A percentile compares a stretch with the other conserved stretches of the same genome.
Evolutionary conservation across 1,140 invertebrate genomes (phyloP).

Genomic region (Himalopsyche phryganea): DNA sequence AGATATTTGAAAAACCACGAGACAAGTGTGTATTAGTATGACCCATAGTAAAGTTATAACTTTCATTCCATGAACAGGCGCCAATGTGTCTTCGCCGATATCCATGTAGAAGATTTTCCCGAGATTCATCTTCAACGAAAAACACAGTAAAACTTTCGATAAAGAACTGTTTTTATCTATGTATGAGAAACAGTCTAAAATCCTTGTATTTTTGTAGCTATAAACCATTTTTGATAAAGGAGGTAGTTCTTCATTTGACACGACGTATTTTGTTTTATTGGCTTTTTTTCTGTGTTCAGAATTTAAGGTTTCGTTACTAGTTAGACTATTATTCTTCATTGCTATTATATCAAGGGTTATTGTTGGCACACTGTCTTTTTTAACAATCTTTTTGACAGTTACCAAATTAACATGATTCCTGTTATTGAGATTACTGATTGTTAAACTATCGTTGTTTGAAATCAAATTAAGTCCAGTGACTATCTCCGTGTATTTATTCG

Average conservation of each 20-base stretch:
- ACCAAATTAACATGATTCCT: constrained; percentile 21
- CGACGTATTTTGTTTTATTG: constrained; percentile 21
- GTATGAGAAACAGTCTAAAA: constrained; percentile 5
- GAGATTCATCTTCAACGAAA: constrained; percentile 34
- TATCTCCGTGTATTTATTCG: constrained; percentile 27
- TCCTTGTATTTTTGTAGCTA: constrained; percentile 3
- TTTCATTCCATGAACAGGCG: constrained; percentile 45
- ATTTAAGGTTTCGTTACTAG: constrained; percentile 2
- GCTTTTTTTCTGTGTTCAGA: constrained; percentile 5
- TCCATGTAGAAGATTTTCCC: constrained; percentile 35
- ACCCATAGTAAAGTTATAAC: constrained; percentile 46
- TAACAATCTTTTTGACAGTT: constrained; percentile 24
- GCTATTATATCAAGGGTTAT: constrained; percentile 24
- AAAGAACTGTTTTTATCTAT: constrained; percentile 16
- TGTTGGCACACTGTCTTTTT: constrained; percentile 18
- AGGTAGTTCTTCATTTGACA: constrained; percentile 10
- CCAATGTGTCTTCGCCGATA: constrained; percentile 41
- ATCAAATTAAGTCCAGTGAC: constrained; percentile 20
- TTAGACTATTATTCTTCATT: constrained; percentile 3
- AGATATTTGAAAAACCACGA: constrained; percentile 41
- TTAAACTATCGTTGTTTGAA: constrained; percentile 14
- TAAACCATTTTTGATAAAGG: neutral
- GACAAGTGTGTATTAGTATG: constrained; percentile 44
- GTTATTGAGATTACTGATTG: constrained; percentile 6
- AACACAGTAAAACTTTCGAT: constrained; percentile 26